A percentile compares a stretch with the other conserved stretches of the same genome.
These are phyloP conservation scores for Lepeophtheirus nordmannii DNA, from an alignment of 2,888 invertebrate species.

Conservation along the genomic window DNA sequence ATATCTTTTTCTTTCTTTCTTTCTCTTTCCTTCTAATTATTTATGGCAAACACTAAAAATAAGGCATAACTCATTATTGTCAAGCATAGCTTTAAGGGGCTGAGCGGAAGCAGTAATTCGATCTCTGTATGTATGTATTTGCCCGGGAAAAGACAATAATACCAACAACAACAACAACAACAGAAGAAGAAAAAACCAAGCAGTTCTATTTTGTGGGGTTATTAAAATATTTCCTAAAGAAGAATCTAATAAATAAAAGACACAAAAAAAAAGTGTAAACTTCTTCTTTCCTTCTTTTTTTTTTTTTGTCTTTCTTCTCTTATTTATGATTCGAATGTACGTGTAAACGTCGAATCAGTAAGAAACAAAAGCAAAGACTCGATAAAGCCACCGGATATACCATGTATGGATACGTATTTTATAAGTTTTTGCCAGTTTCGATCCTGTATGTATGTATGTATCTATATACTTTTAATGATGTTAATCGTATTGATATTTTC, in stretches of 20 bases:
- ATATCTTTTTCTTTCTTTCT: neutral
- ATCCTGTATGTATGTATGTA: too few relatives aligned
- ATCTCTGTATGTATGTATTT: neutral
- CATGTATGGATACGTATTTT: too few relatives aligned
- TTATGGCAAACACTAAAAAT: neutral
- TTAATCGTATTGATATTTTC: too few relatives aligned
- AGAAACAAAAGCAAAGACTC: too few relatives aligned
- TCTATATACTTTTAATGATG: too few relatives aligned
- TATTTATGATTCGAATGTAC: too few relatives aligned
- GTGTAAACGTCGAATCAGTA: too few relatives aligned
- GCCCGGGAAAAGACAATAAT: conserved; percentile 4
- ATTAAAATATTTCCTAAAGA: neutral
- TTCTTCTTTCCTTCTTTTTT: neutral
- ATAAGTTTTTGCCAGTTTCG: too few relatives aligned
- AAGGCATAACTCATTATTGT: conserved; percentile 6
- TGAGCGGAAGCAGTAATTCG: conserved; percentile 4
- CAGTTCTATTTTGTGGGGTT: neutral
- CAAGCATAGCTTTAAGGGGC: conserved; percentile 1
- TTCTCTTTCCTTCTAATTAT: neutral
- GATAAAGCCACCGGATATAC: too few relatives aligned
- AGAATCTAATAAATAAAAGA: neutral
- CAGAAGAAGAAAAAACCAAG: too few relatives aligned
- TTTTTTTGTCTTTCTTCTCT: too few relatives aligned
- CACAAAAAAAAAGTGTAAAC: neutral
- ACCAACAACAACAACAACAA: neutral